phyloP scores from a whole-genome alignment of 1,140 invertebrate species.

The Holotrichia oblita region DNA sequence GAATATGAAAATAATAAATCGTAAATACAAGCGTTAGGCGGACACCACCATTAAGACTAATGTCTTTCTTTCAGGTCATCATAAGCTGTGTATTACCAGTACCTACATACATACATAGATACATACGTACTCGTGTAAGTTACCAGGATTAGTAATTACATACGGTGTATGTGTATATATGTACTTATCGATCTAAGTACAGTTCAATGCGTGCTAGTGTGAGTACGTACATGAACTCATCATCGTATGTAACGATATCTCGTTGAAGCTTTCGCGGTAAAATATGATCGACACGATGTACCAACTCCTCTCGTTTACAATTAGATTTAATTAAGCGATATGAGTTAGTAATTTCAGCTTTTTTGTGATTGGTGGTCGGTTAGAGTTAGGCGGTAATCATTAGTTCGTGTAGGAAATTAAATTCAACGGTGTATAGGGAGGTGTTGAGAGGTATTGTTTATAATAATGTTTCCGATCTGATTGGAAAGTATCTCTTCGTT shows the following conservation, averaged over 20 bases:
- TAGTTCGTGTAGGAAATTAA: background rate
- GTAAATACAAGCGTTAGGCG: constrained; percentile 18
- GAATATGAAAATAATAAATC: constrained; percentile 36
- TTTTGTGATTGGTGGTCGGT: background rate
- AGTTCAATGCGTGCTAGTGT: background rate
- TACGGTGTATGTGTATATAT: background rate
- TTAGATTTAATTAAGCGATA: constrained; percentile 30
- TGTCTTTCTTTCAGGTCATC: background rate
- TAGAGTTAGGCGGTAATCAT: background rate
- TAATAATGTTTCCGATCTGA: background rate
- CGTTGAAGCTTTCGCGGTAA: background rate
- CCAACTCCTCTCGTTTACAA: background rate
- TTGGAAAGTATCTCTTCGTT: no score
- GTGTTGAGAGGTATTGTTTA: constrained; percentile 12
- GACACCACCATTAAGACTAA: constrained; percentile 26
- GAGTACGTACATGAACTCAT: background rate
- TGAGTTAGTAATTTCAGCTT: constrained; percentile 8
- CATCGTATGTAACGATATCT: background rate
- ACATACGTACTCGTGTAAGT: background rate
- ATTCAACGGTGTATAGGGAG: background rate
- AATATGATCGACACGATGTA: background rate
- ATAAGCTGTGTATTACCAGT: background rate
- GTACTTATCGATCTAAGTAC: background rate
- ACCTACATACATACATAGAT: background rate
- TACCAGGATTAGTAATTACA: background rate